phyloP scores from a whole-genome alignment of 2,888 invertebrate genomes.

The Gymnosoma rotundatum region DNA sequence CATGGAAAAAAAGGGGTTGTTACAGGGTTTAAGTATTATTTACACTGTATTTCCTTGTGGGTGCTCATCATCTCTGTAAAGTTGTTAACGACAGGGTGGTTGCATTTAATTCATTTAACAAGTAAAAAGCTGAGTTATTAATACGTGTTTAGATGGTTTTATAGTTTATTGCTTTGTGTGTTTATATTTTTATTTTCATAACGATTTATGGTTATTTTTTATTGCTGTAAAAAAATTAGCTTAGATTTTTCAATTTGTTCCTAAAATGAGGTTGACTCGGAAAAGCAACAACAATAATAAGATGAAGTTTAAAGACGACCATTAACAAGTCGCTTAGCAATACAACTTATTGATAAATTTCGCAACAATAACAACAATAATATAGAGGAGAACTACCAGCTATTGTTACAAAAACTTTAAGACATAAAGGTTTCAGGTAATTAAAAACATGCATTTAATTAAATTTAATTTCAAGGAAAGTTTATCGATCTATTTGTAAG shows the following conservation, averaged over 20 bases:
- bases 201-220: slow-evolving; percentile 24
- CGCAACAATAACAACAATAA: too few species aligned
- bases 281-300: too few species aligned
- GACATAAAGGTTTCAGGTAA: too few species aligned
- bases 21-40: slow-evolving; percentile 26
- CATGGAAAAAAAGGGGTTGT: slow-evolving; percentile 38
- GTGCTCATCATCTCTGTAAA: slow-evolving; percentile 9
- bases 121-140: slow-evolving; percentile 47
- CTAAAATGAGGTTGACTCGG: neutral
- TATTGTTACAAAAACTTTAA: too few species aligned
- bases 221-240: slow-evolving; percentile 5
- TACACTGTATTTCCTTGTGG: slow-evolving; percentile 19
- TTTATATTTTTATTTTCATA: slow-evolving; percentile 37
- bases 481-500: too few species aligned
- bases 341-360: too few species aligned
- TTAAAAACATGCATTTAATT: too few species aligned
- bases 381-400: too few species aligned
- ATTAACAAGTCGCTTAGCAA: too few species aligned
- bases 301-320: too few species aligned
- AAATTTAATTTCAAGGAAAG: too few species aligned
- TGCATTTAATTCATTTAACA: slow-evolving; percentile 10
- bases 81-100: slow-evolving; percentile 28
- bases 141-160: slow-evolving; percentile 54
- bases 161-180: slow-evolving; percentile 63
- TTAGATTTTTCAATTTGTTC: slow-evolving; percentile 27